Percentiles rank a stretch among this genome's conserved stretches.
Conservation (phyloP, 37 sponge, comb jelly and placozoan genomes). For the Agelas oroides region DNA sequence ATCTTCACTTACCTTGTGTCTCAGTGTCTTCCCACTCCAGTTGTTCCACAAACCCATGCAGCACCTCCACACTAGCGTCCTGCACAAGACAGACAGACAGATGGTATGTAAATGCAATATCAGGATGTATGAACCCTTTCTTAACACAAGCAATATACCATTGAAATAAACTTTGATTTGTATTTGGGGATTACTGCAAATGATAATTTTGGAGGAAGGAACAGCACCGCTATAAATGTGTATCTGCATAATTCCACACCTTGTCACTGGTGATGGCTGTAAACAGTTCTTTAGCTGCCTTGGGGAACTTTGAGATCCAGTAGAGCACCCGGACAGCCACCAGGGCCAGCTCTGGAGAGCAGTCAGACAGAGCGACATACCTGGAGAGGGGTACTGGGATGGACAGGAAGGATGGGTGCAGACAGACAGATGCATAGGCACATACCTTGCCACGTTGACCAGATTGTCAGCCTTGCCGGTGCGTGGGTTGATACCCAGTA, state of each 20-base stretch:
- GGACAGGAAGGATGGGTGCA: too few species aligned
- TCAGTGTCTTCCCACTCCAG: conserved; percentile 58
- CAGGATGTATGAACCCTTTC: too few species aligned
- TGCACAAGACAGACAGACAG: conserved; percentile 15
- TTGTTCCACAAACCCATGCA: conserved; percentile 89
- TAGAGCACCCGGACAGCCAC: conserved; percentile 79
- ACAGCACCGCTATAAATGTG: too few species aligned
- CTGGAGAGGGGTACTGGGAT: conserved; percentile 28
- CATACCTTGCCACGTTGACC: conserved; percentile 90
- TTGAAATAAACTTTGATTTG: too few species aligned
- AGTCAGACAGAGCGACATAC: conserved; percentile 69
- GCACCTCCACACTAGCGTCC: conserved; percentile 47
- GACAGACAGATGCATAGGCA: not conserved
- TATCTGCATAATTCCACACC: too few species aligned
- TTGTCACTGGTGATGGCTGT: conserved; percentile 50
- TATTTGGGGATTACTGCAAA: too few species aligned
- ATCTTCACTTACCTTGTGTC: not conserved
- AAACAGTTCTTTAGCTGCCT: conserved; percentile 45
- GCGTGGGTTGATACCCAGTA: conserved; percentile 83
- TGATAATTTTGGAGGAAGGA: too few species aligned
- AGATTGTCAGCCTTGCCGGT: conserved; percentile 81
- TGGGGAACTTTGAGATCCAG: conserved; percentile 48
- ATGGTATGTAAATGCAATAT: too few species aligned
- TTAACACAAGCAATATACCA: too few species aligned
- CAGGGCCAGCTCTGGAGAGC: conserved; percentile 79